phyloP scores from a whole-genome alignment of 1,140 invertebrate genomes.

The Hypsibius dujardini region DNA sequence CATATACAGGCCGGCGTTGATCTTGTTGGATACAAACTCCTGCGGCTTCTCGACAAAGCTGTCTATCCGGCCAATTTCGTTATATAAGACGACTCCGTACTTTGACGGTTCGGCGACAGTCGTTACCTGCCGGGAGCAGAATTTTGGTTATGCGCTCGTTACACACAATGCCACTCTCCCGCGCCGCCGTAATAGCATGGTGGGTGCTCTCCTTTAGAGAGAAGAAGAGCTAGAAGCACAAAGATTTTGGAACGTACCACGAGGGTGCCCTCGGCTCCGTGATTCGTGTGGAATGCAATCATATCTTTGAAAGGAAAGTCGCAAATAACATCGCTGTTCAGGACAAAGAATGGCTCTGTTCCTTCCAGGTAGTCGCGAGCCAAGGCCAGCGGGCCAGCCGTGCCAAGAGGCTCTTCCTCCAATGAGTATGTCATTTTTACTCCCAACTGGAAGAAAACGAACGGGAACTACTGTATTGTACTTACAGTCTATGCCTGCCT shows the following conservation, averaged over 20 bases:
- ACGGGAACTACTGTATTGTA: not conserved
- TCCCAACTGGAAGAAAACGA: constrained; percentile 37
- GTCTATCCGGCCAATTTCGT: constrained; percentile 64
- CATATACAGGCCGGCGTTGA: constrained; percentile 97
- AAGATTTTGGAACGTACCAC: constrained; percentile 45
- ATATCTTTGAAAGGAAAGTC: constrained; percentile 96
- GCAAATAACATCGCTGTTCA: constrained; percentile 98
- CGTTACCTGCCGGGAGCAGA: constrained; percentile 41
- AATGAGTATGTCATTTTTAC: constrained; percentile 70
- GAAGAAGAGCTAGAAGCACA: not conserved
- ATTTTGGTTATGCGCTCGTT: constrained; percentile 16
- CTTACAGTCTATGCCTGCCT: constrained; percentile 17
- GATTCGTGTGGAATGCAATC: constrained; percentile 72
- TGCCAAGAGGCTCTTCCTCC: constrained; percentile 90
- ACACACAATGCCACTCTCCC: not conserved
- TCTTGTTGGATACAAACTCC: constrained; percentile 99
- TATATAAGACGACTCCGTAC: constrained; percentile 92
- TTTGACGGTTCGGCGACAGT: constrained; percentile 98
- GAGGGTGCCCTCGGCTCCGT: constrained; percentile 91
- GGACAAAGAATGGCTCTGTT: constrained; percentile 82
- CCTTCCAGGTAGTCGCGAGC: constrained; percentile 52
- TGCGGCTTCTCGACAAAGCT: constrained; percentile 96
- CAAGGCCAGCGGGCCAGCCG: constrained; percentile 88
- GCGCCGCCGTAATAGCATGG: too few species aligned
- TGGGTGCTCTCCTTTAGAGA: too few species aligned